Conservation (phyloP, 2,888 invertebrate species). For the Ennomos fuscantarius region DNA sequence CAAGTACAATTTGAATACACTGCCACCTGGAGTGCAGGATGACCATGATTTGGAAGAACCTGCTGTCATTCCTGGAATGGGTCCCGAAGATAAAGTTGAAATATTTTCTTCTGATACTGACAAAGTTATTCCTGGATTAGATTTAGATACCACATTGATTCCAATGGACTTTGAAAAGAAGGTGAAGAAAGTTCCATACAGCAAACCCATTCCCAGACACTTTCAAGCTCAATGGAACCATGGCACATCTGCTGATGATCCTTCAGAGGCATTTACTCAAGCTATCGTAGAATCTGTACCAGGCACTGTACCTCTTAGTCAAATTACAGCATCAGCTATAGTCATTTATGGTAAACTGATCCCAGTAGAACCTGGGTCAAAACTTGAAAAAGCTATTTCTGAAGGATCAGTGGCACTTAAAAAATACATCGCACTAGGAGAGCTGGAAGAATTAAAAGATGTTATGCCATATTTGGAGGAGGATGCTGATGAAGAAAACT, state of each 20-base stretch:
- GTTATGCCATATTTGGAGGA: constrained; percentile 89
- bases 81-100: constrained; percentile 97
- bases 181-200: constrained; percentile 95
- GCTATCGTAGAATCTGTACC: constrained; percentile 91
- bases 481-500: constrained; percentile 81
- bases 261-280: constrained; percentile 88
- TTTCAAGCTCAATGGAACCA: constrained; percentile 99
- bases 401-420: constrained; percentile 92
- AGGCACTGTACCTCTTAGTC: constrained; percentile 91
- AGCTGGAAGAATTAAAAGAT: constrained; percentile 92
- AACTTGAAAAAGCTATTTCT: constrained; percentile 90
- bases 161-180: constrained; percentile 90
- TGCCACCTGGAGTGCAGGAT: constrained; percentile 90
- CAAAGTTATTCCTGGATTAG: constrained; percentile 93
- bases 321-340: constrained; percentile 92
- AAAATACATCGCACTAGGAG: constrained; percentile 91
- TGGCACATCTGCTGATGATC: constrained; percentile 85
- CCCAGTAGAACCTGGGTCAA: constrained; percentile 91
- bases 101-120: constrained; percentile 86
- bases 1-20: constrained; percentile 97
- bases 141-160: constrained; percentile 88
- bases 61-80: constrained; percentile 97
- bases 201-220: constrained; percentile 97
- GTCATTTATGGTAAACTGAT: constrained; percentile 94
- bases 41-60: constrained; percentile 88